phyloP scores from a whole-genome alignment of 2,797 vertebrate species.

The Sebastes miniatus region DNA sequence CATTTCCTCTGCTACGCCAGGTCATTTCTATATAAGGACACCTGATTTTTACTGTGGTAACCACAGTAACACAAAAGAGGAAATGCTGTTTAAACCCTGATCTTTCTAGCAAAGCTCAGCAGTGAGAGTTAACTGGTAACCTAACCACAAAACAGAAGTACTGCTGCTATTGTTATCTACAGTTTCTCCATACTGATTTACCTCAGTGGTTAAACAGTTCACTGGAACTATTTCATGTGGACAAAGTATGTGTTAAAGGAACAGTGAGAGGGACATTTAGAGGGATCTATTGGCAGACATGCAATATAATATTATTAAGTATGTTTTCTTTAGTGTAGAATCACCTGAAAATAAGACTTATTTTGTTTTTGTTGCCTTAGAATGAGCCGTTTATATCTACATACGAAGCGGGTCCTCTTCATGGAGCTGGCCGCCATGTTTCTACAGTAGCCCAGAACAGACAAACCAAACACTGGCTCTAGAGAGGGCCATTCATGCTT shows the following conservation, averaged over 20 bases:
- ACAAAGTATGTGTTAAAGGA: too few relatives aligned
- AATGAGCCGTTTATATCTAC: too few relatives aligned
- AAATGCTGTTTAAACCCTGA: not conserved
- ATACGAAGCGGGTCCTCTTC: not conserved
- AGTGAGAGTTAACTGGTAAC: not conserved
- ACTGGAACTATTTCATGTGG: not conserved
- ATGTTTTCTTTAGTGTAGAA: too few relatives aligned
- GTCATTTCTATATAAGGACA: not conserved
- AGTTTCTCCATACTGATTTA: not conserved
- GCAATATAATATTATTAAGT: too few relatives aligned
- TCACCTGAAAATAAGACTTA: too few relatives aligned
- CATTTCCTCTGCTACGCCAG: not conserved
- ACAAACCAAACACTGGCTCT: too few relatives aligned
- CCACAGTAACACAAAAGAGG: not conserved
- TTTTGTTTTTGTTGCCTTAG: too few relatives aligned
- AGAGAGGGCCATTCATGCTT: too few relatives aligned
- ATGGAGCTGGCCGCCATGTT: too few relatives aligned
- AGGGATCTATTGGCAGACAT: too few relatives aligned
- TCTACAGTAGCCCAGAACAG: too few relatives aligned
- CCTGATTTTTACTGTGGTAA: not conserved
- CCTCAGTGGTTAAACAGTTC: not conserved
- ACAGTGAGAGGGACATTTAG: too few relatives aligned
- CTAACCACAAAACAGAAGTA: conserved; percentile 15
- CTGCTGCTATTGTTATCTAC: not conserved
- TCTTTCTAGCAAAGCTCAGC: not conserved